Conservation (phyloP, 2,113 vertebrate genomes). For the Arenaria interpres region DNA sequence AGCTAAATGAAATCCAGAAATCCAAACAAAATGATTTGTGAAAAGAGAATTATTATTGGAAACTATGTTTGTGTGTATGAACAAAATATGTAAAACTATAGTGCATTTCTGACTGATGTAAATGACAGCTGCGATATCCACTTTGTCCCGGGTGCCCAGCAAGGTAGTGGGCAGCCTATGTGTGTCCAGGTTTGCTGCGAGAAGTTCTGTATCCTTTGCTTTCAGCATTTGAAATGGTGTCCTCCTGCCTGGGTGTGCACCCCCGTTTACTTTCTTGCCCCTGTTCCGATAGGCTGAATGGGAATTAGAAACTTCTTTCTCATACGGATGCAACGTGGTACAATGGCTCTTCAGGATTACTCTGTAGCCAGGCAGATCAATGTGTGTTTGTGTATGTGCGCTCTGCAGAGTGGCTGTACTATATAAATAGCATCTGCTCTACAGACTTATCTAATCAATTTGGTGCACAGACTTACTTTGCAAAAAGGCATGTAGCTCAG, state of each 20-base stretch:
- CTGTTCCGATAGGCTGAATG: rapidly evolving
- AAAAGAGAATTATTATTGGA: background rate
- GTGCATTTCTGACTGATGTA: rapidly evolving
- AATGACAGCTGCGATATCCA: rapidly evolving
- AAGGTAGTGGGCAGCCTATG: no score
- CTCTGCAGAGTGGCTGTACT: background rate
- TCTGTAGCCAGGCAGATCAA: background rate
- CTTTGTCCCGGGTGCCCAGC: no score
- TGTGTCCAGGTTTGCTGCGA: rapidly evolving
- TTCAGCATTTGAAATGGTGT: rapidly evolving
- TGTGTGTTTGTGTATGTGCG: background rate
- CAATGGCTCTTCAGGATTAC: background rate
- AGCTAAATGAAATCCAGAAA: background rate
- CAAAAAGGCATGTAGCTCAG: background rate
- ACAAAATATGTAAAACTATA: rapidly evolving
- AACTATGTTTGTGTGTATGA: background rate
- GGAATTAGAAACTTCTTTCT: background rate
- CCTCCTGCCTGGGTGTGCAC: rapidly evolving
- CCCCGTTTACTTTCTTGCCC: rapidly evolving
- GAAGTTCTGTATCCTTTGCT: background rate
- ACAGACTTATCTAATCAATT: rapidly evolving
- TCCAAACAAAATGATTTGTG: background rate
- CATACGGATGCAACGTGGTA: rapidly evolving
- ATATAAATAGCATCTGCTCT: background rate
- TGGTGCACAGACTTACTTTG: background rate